Evolutionary conservation across 2,797 vertebrate species (phyloP).

Genomic region (Oreochromis grahami): DNA sequence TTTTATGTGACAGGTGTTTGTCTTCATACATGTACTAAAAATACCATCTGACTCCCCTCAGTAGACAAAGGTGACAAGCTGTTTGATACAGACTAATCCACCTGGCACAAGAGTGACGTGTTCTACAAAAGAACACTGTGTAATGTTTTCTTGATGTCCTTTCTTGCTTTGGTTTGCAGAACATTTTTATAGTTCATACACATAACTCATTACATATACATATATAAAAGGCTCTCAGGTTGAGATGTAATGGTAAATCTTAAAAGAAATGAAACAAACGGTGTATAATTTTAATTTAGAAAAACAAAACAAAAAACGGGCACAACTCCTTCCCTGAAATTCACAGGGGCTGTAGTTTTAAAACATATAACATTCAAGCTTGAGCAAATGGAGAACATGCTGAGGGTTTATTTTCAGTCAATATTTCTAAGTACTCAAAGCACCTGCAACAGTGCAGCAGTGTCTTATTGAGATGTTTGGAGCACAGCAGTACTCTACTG

Average conservation of each 20-base stretch:
- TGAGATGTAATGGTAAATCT: background rate
- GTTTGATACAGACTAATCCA: constrained; percentile 24
- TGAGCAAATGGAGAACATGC: background rate
- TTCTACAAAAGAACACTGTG: background rate
- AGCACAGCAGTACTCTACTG: background rate
- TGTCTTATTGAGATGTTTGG: background rate
- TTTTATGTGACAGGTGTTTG: background rate
- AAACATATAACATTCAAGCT: background rate
- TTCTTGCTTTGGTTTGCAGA: background rate
- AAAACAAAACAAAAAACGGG: background rate
- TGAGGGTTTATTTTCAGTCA: background rate
- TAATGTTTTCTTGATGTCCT: background rate
- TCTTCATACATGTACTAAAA: constrained; percentile 2
- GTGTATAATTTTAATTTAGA: background rate
- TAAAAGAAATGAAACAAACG: background rate
- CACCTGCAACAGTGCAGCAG: background rate
- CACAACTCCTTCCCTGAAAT: background rate
- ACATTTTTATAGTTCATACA: background rate
- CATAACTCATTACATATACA: background rate
- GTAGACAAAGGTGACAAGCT: constrained; percentile 9
- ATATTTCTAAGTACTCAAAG: background rate
- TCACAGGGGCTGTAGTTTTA: background rate
- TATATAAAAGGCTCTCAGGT: background rate
- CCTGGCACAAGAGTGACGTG: background rate
- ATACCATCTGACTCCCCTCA: constrained; percentile 1